Conservation (phyloP, 2,113 vertebrate species). For the Lepisosteus oculatus region DNA sequence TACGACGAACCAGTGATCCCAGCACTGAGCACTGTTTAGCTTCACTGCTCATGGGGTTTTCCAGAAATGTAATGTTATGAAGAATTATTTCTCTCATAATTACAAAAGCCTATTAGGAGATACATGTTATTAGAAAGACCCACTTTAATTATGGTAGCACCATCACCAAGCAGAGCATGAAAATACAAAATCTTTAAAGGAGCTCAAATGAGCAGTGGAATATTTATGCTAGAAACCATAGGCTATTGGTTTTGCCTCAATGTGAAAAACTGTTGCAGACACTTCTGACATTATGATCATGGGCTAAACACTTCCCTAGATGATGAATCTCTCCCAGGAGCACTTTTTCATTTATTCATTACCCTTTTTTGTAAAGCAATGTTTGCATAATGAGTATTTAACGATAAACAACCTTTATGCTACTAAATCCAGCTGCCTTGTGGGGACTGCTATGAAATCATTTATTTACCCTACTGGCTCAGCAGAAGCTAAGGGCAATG, state of each 20-base stretch:
- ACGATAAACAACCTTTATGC: neutral
- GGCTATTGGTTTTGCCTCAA: constrained; percentile 46
- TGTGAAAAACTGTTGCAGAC: constrained; percentile 39
- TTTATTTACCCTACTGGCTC: neutral
- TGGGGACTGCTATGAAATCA: neutral
- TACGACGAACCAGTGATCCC: too few relatives aligned
- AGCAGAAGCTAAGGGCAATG: neutral
- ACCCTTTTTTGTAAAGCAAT: neutral
- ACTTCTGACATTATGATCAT: constrained; percentile 22
- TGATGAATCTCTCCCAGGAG: neutral
- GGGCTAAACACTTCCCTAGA: neutral
- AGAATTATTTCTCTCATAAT: too few relatives aligned
- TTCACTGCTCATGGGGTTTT: too few relatives aligned
- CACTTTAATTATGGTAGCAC: too few relatives aligned
- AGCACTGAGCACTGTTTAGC: too few relatives aligned
- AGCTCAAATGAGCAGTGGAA: too few relatives aligned
- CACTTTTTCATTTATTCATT: neutral
- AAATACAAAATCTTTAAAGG: too few relatives aligned
- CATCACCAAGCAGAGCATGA: too few relatives aligned
- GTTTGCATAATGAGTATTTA: neutral
- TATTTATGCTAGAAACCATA: neutral
- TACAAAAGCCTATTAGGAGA: too few relatives aligned
- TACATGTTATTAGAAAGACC: too few relatives aligned
- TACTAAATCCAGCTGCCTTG: neutral
- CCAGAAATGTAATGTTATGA: too few relatives aligned